phyloP scores from a whole-genome alignment of 2,797 vertebrate species.

The Menidia menidia region DNA sequence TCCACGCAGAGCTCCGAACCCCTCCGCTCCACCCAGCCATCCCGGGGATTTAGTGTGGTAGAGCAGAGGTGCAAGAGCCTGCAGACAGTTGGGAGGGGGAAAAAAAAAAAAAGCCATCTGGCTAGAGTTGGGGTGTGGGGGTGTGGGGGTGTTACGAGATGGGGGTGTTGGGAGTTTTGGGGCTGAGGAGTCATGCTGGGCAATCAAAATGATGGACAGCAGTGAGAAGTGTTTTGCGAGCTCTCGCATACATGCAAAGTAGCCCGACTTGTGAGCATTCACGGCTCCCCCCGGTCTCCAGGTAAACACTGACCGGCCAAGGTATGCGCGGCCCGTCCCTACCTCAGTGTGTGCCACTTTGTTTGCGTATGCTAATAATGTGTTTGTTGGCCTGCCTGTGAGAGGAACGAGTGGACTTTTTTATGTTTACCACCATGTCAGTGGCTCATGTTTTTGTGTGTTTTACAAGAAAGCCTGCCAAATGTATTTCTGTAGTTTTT shows the following conservation, averaged over 20 bases:
- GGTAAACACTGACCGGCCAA: constrained; percentile 81
- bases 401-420: constrained; percentile 56
- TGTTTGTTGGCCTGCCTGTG: constrained; percentile 65
- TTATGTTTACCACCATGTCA: constrained; percentile 62
- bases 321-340: constrained; percentile 71
- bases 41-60: constrained; percentile 90
- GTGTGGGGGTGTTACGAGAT: constrained; percentile 40
- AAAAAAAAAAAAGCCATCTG: constrained; percentile 93
- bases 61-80: constrained; percentile 97
- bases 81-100: constrained; percentile 91
- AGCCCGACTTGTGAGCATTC: constrained; percentile 91
- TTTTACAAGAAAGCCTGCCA: constrained; percentile 55
- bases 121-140: constrained; percentile 61
- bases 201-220: constrained; percentile 97
- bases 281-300: constrained; percentile 89
- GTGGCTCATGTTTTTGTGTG: constrained; percentile 50
- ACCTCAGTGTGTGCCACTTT: constrained; percentile 65
- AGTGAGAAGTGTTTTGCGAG: constrained; percentile 96
- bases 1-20: constrained; percentile 82
- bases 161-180: constrained; percentile 65
- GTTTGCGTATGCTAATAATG: constrained; percentile 77
- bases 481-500: constrained; percentile 68
- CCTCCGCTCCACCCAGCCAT: constrained; percentile 70
- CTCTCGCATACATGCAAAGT: constrained; percentile 98
- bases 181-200: constrained; percentile 90